phyloP scores from a whole-genome alignment of 2,113 vertebrate genomes.

The Vicugna pacos region DNA sequence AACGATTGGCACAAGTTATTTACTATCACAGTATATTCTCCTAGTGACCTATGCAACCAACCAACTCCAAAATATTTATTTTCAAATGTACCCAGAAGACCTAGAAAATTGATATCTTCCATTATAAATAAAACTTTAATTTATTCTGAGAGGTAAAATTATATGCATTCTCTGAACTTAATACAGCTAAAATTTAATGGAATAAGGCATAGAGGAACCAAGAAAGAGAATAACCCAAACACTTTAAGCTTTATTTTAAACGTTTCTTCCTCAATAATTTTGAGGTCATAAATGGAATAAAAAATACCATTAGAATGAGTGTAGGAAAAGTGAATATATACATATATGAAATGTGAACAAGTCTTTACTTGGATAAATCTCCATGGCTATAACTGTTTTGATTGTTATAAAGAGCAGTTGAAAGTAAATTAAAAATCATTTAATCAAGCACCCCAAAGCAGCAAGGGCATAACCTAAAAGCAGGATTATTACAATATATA shows the following conservation, averaged over 20 bases:
- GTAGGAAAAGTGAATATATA: background rate
- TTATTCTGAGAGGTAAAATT: background rate
- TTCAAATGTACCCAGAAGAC: background rate
- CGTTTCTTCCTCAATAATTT: background rate
- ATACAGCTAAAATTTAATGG: background rate
- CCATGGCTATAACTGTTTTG: background rate
- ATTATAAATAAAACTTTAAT: slow-evolving; percentile 8
- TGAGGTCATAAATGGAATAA: background rate
- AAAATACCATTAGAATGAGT: background rate
- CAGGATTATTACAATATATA: background rate
- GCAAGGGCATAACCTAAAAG: background rate
- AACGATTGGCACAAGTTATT: background rate
- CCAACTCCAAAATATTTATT: background rate
- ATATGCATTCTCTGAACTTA: background rate
- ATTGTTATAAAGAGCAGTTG: background rate
- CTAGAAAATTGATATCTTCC: background rate
- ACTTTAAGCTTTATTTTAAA: background rate
- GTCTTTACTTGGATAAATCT: background rate
- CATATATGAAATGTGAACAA: background rate
- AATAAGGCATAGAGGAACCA: background rate
- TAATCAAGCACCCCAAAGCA: background rate
- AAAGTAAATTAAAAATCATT: background rate
- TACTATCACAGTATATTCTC: background rate
- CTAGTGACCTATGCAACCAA: background rate
- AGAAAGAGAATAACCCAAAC: background rate